Base-by-base conservation (phyloP, 2,113 vertebrate genomes). In the Micronisus gabar region DNA sequence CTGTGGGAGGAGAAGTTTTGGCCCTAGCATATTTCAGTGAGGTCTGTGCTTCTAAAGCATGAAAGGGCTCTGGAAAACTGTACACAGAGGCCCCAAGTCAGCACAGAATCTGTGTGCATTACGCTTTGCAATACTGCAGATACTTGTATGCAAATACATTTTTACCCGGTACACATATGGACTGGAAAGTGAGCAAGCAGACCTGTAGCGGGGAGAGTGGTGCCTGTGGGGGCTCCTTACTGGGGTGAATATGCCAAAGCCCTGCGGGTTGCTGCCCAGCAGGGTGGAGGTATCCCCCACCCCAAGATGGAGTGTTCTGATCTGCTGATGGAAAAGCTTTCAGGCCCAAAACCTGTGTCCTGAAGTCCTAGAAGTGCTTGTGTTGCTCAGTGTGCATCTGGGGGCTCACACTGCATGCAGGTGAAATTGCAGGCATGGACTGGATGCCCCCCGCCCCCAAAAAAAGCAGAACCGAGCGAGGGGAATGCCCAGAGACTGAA, bases 141-240 rank as follows among this genome's bases (percentile, higher is more conserved):
- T 59, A 36, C 12, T 34, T 48, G 41, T n/a, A 61, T 53, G 40
- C 19, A 66, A 81, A 53, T 32, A 41, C 32, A 22, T 62, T 81
- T 70, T 76, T 29, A 81, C 21, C 34, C 13, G 2, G 1, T 14
- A 27, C 26, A 13, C 2, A 0, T 18, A 8, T 0, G 2, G 32
- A 40, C 55, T 89, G 36, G 43, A 14, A 74, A 55, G 23, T 6
- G n/a, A 58, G 56, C 29, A 10, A 45, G 63, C 59, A 87, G 68
- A 81, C 41, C 84, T 59, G 29, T 48, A 45, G 38, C 0, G 0
- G 52, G 20, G 25, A 76, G 30, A 70, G 32, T 1, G 3, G 47
- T 85, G 50, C 52, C n/a, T 25, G 21, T 1, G 1, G 40, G 58
- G 21, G 14, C 43, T 72, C 23, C 62, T 76, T 83, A 7, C 22